Conservation (phyloP, 1,140 invertebrate genomes). For the Musca domestica region DNA sequence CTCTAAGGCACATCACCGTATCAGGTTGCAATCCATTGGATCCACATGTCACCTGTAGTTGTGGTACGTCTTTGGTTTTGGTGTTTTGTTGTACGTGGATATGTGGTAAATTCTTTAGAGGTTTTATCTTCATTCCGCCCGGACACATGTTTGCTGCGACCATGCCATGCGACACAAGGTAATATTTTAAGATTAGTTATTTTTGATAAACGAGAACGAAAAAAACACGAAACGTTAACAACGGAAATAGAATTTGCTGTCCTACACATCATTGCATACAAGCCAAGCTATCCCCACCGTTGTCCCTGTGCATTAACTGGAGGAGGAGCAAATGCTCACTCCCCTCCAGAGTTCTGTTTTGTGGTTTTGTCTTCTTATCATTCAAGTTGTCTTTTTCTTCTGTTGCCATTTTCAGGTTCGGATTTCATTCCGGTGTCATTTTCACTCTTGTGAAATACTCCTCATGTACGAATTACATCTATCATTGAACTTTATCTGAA, state of each 20-base stretch:
- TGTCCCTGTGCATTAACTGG: too few relatives aligned
- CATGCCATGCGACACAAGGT: neutral
- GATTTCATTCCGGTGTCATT: neutral
- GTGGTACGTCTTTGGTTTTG: neutral
- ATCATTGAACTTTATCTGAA: conserved; percentile 43
- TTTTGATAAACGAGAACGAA: neutral
- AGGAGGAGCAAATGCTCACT: too few relatives aligned
- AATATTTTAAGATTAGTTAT: too few relatives aligned
- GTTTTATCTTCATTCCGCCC: too few relatives aligned
- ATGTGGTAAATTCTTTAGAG: too few relatives aligned
- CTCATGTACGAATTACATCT: conserved; percentile 35
- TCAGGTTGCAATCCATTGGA: too few relatives aligned
- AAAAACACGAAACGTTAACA: neutral
- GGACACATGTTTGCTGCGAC: too few relatives aligned
- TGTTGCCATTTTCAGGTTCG: conserved; percentile 30
- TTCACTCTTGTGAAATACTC: conserved; percentile 9
- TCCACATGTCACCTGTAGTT: too few relatives aligned
- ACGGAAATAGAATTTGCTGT: neutral
- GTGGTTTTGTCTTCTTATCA: neutral
- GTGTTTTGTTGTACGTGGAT: neutral
- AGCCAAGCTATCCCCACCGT: too few relatives aligned
- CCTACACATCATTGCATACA: too few relatives aligned
- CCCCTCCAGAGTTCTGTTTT: neutral
- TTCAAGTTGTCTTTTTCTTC: neutral
- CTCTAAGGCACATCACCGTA: too few relatives aligned